Conservation (phyloP, 2,888 invertebrate species). For the Nymphalis polychloros region DNA sequence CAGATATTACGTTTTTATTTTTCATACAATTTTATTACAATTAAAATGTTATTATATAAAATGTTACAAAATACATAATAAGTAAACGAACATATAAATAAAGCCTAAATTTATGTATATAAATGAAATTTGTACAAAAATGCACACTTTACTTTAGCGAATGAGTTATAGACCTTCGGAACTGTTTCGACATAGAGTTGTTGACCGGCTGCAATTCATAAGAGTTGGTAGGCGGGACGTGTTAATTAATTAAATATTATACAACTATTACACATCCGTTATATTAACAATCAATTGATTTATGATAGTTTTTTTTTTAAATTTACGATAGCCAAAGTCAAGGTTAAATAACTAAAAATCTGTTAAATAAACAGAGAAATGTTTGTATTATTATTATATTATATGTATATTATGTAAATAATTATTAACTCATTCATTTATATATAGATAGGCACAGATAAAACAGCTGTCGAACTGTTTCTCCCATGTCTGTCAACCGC, state of each 20-base stretch:
- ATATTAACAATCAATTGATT: not conserved
- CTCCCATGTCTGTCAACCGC: too few species aligned
- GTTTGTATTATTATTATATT: too few species aligned
- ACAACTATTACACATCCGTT: constrained; percentile 38
- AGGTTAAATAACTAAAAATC: not conserved
- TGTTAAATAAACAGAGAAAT: too few species aligned
- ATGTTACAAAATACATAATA: too few species aligned
- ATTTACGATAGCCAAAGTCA: not conserved
- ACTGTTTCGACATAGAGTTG: constrained; percentile 68
- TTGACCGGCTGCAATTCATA: constrained; percentile 73
- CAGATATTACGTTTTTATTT: too few species aligned
- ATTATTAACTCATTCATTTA: too few species aligned
- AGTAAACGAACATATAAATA: too few species aligned
- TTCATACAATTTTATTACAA: too few species aligned
- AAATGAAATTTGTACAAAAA: constrained; percentile 14
- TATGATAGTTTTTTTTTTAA: not conserved
- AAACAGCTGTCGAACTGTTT: too few species aligned
- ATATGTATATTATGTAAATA: too few species aligned
- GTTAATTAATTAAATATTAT: constrained; percentile 38
- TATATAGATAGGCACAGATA: too few species aligned
- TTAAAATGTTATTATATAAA: too few species aligned
- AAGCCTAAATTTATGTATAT: not conserved
- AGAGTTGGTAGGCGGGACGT: constrained; percentile 42
- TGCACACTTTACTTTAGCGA: constrained; percentile 46
- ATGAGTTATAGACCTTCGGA: constrained; percentile 64